A percentile compares a stretch with the other conserved stretches of the same genome.
Evolutionary conservation across 2,797 vertebrate species (phyloP).

Genomic region (Semotilus atromaculatus): DNA sequence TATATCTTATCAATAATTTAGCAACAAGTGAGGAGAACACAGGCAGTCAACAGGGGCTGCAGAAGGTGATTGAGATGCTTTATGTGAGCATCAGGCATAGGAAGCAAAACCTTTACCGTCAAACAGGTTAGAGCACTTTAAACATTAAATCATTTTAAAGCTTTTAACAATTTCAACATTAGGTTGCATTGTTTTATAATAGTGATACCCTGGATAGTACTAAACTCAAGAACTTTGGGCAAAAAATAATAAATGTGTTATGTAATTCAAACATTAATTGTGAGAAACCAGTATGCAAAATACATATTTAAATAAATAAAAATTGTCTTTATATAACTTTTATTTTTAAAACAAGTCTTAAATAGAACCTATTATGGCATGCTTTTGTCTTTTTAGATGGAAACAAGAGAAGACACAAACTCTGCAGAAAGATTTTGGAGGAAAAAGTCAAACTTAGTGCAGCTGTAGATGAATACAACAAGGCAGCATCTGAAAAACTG

Average conservation of each 20-base stretch:
- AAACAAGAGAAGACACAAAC: neutral
- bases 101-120: too few species aligned
- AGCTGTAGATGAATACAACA: neutral
- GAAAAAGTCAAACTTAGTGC: neutral
- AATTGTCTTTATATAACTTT: too few species aligned
- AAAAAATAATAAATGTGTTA: too few species aligned
- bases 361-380: neutral
- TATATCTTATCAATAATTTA: neutral
- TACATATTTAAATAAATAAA: too few species aligned
- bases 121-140: neutral
- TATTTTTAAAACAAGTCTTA: neutral
- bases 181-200: neutral
- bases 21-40: neutral
- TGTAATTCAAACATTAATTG: too few species aligned
- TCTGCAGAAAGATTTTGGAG: neutral
- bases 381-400: neutral
- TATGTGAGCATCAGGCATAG: constrained; percentile 1
- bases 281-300: too few species aligned
- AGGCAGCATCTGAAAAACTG: neutral
- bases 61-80: neutral
- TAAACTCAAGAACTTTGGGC: too few species aligned
- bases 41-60: neutral
- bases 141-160: neutral
- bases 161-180: neutral
- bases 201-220: too few species aligned